These are phyloP conservation scores for Bubo blakistoni DNA, from an alignment of 2,113 vertebrate species.

Conservation along the genomic window DNA sequence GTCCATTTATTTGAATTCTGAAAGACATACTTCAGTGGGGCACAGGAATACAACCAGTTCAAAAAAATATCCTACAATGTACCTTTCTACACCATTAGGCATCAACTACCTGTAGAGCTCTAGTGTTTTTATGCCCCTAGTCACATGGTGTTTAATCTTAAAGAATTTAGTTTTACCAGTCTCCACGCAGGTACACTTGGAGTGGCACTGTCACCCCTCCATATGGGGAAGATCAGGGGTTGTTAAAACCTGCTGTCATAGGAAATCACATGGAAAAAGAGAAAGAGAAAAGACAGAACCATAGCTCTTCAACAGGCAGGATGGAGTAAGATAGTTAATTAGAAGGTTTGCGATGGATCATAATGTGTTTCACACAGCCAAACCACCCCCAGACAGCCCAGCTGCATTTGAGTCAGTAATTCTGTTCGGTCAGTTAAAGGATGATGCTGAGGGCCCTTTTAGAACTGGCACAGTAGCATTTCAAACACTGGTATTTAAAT, in stretches of 20 bases:
- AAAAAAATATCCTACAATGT: neutral
- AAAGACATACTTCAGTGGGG: neutral
- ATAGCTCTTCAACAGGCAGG: too few relatives aligned
- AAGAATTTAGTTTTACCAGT: neutral
- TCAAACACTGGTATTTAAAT: neutral
- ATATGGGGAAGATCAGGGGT: too few relatives aligned
- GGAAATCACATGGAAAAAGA: neutral
- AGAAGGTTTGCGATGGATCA: neutral
- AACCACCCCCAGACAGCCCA: too few relatives aligned
- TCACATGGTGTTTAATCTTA: neutral
- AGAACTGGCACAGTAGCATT: neutral
- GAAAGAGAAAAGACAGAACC: too few relatives aligned
- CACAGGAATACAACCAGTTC: neutral
- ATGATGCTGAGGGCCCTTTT: neutral
- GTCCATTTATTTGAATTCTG: neutral
- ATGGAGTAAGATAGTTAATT: neutral
- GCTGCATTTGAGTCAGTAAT: neutral
- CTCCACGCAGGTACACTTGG: too few relatives aligned
- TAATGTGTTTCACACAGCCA: rapidly evolving
- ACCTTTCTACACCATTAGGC: neutral
- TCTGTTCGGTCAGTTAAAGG: neutral
- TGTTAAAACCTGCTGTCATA: too few relatives aligned
- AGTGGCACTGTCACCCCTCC: neutral
- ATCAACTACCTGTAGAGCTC: neutral
- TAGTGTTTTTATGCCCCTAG: neutral